phyloP scores from a whole-genome alignment of 2,797 vertebrate species.

The Argya squamiceps region DNA sequence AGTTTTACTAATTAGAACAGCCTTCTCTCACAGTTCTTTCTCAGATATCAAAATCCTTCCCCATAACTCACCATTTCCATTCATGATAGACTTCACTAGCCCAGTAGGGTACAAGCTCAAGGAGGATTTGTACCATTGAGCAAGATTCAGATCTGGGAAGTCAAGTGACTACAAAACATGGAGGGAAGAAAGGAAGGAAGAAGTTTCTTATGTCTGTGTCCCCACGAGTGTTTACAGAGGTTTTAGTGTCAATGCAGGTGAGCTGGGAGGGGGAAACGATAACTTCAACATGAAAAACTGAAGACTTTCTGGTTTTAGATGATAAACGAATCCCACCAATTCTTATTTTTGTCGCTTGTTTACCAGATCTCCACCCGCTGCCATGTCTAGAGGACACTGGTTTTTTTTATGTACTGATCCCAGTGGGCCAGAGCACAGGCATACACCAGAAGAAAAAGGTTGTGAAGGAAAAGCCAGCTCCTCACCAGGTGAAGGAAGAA shows the following conservation, averaged over 20 bases:
- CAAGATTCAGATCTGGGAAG: neutral
- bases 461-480: neutral
- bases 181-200: neutral
- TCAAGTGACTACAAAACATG: neutral
- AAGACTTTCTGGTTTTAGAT: neutral
- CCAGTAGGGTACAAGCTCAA: neutral
- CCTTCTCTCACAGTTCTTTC: neutral
- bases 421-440: neutral
- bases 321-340: neutral
- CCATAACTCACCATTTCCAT: neutral
- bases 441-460: neutral
- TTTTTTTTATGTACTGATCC: neutral
- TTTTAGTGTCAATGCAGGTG: neutral
- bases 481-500: neutral
- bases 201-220: neutral
- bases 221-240: neutral
- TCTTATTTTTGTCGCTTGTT: neutral
- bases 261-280: fast-evolving
- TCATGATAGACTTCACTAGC: neutral
- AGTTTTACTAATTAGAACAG: slow-evolving; percentile 1
- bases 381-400: neutral
- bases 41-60: neutral
- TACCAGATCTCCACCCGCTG: neutral
- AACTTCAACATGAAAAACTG: neutral
- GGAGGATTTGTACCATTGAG: neutral